Evolutionary conservation across 2,113 vertebrate genomes (phyloP).

Genomic region (Henicopernis longicauda): DNA sequence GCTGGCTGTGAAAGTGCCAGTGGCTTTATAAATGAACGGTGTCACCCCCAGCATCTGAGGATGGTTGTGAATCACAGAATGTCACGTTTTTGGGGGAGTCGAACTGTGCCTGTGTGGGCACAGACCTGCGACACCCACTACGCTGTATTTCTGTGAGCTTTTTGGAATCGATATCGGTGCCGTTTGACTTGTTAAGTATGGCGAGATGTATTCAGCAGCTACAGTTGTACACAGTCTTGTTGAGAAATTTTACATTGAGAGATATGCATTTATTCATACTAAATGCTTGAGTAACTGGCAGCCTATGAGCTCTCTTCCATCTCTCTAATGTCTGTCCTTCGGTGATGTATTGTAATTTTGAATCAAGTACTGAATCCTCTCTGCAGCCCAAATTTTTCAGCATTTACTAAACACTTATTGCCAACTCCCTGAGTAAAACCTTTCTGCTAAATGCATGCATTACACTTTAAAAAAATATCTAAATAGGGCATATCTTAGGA

Average conservation of each 20-base stretch:
- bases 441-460: neutral
- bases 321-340: neutral
- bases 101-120: accelerated
- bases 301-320: neutral
- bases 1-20: neutral
- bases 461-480: neutral
- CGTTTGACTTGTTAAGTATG: neutral
- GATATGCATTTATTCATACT: neutral
- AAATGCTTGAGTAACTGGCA: neutral
- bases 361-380: neutral
- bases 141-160: accelerated
- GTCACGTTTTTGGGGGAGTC: neutral
- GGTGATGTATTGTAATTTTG: neutral
- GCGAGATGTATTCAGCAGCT: neutral
- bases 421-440: neutral
- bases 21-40: neutral
- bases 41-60: neutral
- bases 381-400: constrained; percentile 43
- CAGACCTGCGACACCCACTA: neutral
- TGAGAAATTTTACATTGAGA: neutral
- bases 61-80: neutral
- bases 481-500: constrained; percentile 23
- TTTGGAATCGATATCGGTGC: neutral
- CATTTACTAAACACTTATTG: constrained; percentile 30
- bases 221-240: neutral